phyloP scores from a whole-genome alignment of 35 echinoderm and acorn worm species.

The Patiria miniata region DNA sequence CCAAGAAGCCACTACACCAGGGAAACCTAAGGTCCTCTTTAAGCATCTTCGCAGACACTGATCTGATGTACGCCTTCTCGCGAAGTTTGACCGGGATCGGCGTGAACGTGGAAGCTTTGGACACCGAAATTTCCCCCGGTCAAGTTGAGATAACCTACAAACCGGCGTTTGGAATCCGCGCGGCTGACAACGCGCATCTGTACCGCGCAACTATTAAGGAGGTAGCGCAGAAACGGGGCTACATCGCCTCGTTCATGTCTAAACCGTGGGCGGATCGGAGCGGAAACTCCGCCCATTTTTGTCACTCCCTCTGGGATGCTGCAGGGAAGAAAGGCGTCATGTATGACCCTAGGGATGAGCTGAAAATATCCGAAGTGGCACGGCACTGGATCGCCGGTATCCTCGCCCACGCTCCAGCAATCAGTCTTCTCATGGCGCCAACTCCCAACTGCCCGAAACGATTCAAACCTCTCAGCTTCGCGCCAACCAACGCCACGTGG shows the following conservation, averaged over 20 bases:
- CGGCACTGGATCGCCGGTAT: constrained; percentile 80
- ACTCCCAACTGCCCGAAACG: constrained; percentile 68
- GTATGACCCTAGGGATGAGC: constrained; percentile 22
- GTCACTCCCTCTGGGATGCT: constrained; percentile 72
- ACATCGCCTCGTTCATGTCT: constrained; percentile 79
- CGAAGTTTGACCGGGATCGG: constrained; percentile 38
- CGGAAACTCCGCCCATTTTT: constrained; percentile 63
- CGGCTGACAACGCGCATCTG: constrained; percentile 61
- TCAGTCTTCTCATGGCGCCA: constrained; percentile 62
- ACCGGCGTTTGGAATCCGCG: constrained; percentile 63
- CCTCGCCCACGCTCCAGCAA: constrained; percentile 57
- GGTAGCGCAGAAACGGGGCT: constrained; percentile 62
- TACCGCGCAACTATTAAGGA: constrained; percentile 83
- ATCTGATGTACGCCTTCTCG: constrained; percentile 48
- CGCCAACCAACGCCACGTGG: constrained; percentile 66
- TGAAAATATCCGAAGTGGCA: constrained; percentile 57
- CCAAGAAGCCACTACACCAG: constrained; percentile 56
- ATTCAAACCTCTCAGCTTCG: constrained; percentile 9
- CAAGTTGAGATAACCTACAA: constrained; percentile 71
- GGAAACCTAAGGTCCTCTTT: constrained; percentile 55
- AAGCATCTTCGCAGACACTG: constrained; percentile 52
- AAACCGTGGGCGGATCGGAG: constrained; percentile 45
- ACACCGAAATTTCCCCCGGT: constrained; percentile 52
- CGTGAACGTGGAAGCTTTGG: constrained; percentile 54
- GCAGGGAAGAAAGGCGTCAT: constrained; percentile 36